Evolutionary conservation across 2,797 vertebrate genomes (phyloP).

Genomic region (Phoxinus dragarum): DNA sequence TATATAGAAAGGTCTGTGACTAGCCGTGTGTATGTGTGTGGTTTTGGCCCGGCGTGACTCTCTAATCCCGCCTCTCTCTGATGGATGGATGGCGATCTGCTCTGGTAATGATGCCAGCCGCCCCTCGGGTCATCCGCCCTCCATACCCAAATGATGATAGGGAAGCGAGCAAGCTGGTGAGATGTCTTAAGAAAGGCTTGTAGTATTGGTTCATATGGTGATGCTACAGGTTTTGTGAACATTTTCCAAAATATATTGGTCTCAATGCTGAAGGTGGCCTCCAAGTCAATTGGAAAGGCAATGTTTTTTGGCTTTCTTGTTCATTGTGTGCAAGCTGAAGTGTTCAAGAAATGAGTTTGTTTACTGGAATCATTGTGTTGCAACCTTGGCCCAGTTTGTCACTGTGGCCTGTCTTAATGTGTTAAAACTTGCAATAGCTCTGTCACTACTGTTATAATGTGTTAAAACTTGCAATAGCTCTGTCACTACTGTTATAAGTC

Average conservation of each 20-base stretch:
- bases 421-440: slow-evolving; percentile 32
- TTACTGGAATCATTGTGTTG: slow-evolving; percentile 48
- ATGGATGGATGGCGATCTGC: slow-evolving; percentile 53
- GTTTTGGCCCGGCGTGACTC: slow-evolving; percentile 32
- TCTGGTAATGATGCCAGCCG: slow-evolving; percentile 56
- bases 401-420: slow-evolving; percentile 30
- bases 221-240: not conserved
- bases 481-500: slow-evolving; percentile 20
- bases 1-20: slow-evolving; percentile 46
- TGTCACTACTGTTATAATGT: slow-evolving; percentile 22
- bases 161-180: not conserved
- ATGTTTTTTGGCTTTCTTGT: slow-evolving; percentile 25
- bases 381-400: slow-evolving; percentile 55
- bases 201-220: not conserved
- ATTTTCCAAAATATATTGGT: not conserved
- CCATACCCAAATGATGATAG: slow-evolving; percentile 31
- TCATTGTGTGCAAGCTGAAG: slow-evolving; percentile 41
- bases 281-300: slow-evolving; percentile 41
- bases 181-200: not conserved
- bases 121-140: slow-evolving; percentile 41
- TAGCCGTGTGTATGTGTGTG: slow-evolving; percentile 35
- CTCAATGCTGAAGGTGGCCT: slow-evolving; percentile 51
- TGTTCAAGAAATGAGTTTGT: slow-evolving; percentile 53
- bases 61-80: slow-evolving; percentile 48
- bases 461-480: slow-evolving; percentile 32